A percentile compares a stretch with the other conserved stretches of the same genome.
phyloP scores from a whole-genome alignment of 2,888 invertebrate genomes.

The Vandiemenella viatica region DNA sequence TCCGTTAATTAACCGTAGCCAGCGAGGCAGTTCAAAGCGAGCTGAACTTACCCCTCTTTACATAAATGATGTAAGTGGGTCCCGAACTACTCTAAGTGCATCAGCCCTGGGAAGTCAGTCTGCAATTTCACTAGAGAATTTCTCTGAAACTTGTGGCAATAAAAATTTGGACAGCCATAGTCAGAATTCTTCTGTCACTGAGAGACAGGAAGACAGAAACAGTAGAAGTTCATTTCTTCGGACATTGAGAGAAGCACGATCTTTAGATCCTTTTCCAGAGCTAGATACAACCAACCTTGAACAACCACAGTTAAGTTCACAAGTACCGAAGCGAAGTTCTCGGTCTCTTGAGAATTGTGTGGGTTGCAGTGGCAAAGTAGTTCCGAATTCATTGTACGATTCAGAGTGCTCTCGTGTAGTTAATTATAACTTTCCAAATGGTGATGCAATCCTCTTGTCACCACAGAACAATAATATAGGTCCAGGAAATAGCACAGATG shows the following conservation, averaged over 20 bases:
- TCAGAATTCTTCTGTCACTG: neutral
- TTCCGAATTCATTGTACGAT: slow-evolving; percentile 26
- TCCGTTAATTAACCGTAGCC: neutral
- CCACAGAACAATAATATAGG: slow-evolving; percentile 22
- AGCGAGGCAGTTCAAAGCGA: neutral
- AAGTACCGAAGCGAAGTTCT: slow-evolving; percentile 24
- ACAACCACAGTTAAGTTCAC: slow-evolving; percentile 13
- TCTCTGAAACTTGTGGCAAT: neutral
- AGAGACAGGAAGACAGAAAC: neutral
- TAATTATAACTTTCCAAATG: slow-evolving; percentile 38
- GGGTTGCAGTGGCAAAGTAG: slow-evolving; percentile 25
- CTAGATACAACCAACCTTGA: slow-evolving; percentile 20
- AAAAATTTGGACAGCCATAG: neutral
- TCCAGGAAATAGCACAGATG: slow-evolving; percentile 24
- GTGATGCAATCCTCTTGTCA: slow-evolving; percentile 31
- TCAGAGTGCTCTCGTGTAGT: slow-evolving; percentile 25
- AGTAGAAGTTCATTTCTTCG: slow-evolving; percentile 8
- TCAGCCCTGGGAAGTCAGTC: neutral
- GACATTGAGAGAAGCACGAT: slow-evolving; percentile 42
- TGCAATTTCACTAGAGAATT: neutral
- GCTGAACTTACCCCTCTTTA: neutral
- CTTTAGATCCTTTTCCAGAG: slow-evolving; percentile 45
- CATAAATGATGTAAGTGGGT: neutral
- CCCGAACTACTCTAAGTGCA: slow-evolving; percentile 7
- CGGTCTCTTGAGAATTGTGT: slow-evolving; percentile 37